phyloP scores from a whole-genome alignment of 2,113 vertebrate species.

The Chaetura pelagica region DNA sequence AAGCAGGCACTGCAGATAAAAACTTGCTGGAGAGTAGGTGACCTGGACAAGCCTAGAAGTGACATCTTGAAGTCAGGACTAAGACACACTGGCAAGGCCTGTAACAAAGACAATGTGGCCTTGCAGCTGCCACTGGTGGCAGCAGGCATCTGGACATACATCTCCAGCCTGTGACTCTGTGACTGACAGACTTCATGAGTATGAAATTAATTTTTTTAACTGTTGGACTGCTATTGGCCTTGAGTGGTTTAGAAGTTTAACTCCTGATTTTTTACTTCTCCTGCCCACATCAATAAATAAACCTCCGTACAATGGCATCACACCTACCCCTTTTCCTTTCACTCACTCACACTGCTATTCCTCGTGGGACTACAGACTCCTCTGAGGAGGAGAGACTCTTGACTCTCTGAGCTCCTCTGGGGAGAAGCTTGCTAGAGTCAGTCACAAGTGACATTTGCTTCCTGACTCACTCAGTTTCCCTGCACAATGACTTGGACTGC shows the following conservation, averaged over 20 bases:
- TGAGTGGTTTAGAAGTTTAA: background rate
- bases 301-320: background rate
- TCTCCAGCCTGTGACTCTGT: background rate
- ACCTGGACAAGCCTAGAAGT: background rate
- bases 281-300: background rate
- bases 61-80: background rate
- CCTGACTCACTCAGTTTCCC: background rate
- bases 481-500: background rate
- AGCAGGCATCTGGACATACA: background rate
- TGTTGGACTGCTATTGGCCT: fast-evolving
- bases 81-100: background rate
- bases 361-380: background rate
- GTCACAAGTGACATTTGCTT: background rate
- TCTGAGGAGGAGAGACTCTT: too few relatives aligned
- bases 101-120: background rate
- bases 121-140: background rate
- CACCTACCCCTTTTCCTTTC: background rate
- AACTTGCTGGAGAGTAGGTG: background rate
- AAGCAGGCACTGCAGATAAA: background rate
- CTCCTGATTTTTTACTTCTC: background rate
- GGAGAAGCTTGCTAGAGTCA: background rate
- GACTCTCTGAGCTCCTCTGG: background rate
- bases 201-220: background rate
- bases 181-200: background rate
- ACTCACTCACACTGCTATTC: background rate